A percentile compares a stretch with the other conserved stretches of the same genome.
Evolutionary conservation across 2,113 vertebrate genomes (phyloP).

Genomic region (Connochaetes taurinus): DNA sequence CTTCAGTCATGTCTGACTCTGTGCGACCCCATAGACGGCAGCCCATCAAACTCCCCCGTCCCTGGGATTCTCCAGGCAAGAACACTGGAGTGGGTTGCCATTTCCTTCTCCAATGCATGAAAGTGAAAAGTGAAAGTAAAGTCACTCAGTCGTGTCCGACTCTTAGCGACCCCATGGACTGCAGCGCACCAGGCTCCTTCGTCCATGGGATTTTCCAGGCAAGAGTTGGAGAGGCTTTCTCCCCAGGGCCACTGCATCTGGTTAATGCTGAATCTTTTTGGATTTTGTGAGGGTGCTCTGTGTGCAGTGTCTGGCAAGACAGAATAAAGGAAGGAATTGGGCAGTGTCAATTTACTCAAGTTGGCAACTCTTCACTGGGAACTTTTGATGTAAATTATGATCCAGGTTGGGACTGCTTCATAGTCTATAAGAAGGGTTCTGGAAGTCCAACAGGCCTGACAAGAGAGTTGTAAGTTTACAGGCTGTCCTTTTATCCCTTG

Average conservation of each 20-base stretch:
- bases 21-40: too few species aligned
- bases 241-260: not conserved
- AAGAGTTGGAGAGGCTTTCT: slow-evolving; percentile 17
- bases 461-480: not conserved
- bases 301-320: slow-evolving; percentile 3
- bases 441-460: not conserved
- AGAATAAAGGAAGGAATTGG: slow-evolving; percentile 21
- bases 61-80: too few species aligned
- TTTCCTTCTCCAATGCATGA: too few species aligned
- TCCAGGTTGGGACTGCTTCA: not conserved
- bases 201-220: too few species aligned
- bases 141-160: too few species aligned
- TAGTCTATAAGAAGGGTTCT: not conserved
- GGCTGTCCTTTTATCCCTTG: not conserved
- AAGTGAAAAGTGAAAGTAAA: too few species aligned
- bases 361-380: slow-evolving; percentile 64
- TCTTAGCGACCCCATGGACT: too few species aligned
- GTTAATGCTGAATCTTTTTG: not conserved
- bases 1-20: too few species aligned
- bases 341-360: slow-evolving; percentile 35
- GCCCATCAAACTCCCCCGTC: too few species aligned
- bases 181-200: too few species aligned
- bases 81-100: too few species aligned
- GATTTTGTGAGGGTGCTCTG: slow-evolving; percentile 39
- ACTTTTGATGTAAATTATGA: slow-evolving; percentile 49